phyloP scores from a whole-genome alignment of 92 coral and sea anemone genomes.

The Phenganax marumi region DNA sequence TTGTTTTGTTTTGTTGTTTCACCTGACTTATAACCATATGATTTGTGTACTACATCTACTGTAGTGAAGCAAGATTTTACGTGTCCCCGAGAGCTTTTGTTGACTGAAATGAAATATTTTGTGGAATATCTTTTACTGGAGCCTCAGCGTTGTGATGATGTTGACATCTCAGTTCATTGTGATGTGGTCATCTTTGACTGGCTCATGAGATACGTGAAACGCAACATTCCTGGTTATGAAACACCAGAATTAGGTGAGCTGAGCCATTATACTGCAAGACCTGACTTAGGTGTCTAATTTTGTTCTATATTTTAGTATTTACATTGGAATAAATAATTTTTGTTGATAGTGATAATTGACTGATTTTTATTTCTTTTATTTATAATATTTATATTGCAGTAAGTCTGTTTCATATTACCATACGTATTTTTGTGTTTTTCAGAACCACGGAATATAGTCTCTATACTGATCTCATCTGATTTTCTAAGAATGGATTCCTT shows the following conservation, averaged over 20 bases:
- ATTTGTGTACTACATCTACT: background rate
- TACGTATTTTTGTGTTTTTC: constrained; percentile 14
- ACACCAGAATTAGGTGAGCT: constrained; percentile 77
- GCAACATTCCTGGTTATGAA: constrained; percentile 59
- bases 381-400: too few relatives aligned
- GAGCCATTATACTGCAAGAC: background rate
- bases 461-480: constrained; percentile 95
- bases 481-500: constrained; percentile 94
- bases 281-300: background rate
- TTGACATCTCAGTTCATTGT: constrained; percentile 96
- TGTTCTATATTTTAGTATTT: background rate
- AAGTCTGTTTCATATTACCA: too few relatives aligned
- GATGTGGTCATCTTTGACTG: constrained; percentile 98
- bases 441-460: constrained; percentile 94
- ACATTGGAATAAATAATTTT: background rate
- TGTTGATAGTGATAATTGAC: too few relatives aligned
- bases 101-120: constrained; percentile 91
- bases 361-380: too few relatives aligned
- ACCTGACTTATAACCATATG: background rate
- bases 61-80: constrained; percentile 90
- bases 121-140: constrained; percentile 93
- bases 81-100: constrained; percentile 91
- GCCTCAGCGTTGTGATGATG: constrained; percentile 97
- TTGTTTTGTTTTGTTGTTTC: background rate
- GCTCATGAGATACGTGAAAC: constrained; percentile 96